Base-by-base conservation (phyloP, 2,797 vertebrate species). In the Coilia nasus region DNA sequence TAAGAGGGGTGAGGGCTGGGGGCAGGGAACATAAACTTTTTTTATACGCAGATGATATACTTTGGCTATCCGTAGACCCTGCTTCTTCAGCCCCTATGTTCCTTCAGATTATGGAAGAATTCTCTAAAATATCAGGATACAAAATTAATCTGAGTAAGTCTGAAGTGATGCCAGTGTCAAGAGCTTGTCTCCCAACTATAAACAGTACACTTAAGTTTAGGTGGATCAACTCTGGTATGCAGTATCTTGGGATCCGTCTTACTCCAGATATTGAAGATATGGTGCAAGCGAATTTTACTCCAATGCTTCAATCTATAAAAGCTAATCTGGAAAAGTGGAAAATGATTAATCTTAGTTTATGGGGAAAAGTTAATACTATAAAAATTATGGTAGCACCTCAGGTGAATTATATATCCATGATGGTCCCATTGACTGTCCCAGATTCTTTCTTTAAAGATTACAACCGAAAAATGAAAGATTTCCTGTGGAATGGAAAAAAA, bases 31-130 rank as follows among this genome's bases (percentile, higher is more conserved):
- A 47, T 47, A 47, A 47, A 4, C 56, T 59, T 1, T 59, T 84
- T 23, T 31, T 87, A n/a, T 81, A 85, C 83, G 83, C 64, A 0
- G 62, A 50, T 46, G 44, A 83, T 60, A 87, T 83, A n/a, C n/a
- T n/a, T n/a, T n/a, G 21, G 17, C 23, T 81, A 44, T n/a, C 41
- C 47, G 1, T 10, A 11, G 46, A 85, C 14, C 83, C 83, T 3
- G 11, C 17, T 6, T 62, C 10, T 0, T 81, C 64, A 47, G 11
- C 59, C 46, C 62, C 86, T 23, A 17, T 12, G 19, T 44, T 84
- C 56, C 71, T 84, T 31, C 5, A 56, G 2, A 56, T 50, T 50
- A 75, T 64, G 14, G 47, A 84, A 35, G 11, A 9, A n/a, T 46
- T 62, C n/a, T 83, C 82, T 35, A 46, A 59, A 59, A 41, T 83